Conservation (phyloP, 1,140 invertebrate genomes). For the Callitettix versicolor region DNA sequence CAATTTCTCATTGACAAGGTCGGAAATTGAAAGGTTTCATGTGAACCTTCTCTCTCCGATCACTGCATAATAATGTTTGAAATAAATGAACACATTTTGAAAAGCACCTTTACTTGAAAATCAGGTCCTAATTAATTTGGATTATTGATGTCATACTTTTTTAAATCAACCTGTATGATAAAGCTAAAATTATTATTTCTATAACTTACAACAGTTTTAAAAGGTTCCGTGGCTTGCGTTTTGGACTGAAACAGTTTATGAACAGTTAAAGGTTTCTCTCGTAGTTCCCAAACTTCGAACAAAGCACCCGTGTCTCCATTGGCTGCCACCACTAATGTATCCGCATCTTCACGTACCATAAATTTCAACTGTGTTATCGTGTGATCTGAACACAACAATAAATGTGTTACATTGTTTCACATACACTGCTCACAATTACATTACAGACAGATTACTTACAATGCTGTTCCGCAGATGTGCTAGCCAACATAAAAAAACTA, state of each 20-base stretch:
- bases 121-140: no score
- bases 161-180: no score
- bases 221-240: conserved; percentile 26
- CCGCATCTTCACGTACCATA: conserved; percentile 67
- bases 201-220: conserved; percentile 56
- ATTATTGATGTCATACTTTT: no score
- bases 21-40: no score
- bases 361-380: conserved; percentile 64
- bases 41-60: no score
- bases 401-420: no score
- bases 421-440: neutral
- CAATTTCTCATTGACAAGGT: no score
- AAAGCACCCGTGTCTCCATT: conserved; percentile 50
- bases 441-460: conserved; percentile 8
- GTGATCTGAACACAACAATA: conserved; percentile 12
- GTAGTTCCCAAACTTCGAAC: conserved; percentile 78
- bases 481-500: conserved; percentile 66
- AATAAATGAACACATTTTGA: no score
- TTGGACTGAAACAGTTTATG: conserved; percentile 58
- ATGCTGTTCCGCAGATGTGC: conserved; percentile 29
- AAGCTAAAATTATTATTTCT: neutral
- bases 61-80: no score
- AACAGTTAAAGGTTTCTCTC: conserved; percentile 63
- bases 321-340: conserved; percentile 64
- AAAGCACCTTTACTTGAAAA: no score